Percentiles rank a stretch among this genome's conserved stretches.
Evolutionary conservation across 2,113 vertebrate species (phyloP).

Genomic region (Corydoras maculifer): DNA sequence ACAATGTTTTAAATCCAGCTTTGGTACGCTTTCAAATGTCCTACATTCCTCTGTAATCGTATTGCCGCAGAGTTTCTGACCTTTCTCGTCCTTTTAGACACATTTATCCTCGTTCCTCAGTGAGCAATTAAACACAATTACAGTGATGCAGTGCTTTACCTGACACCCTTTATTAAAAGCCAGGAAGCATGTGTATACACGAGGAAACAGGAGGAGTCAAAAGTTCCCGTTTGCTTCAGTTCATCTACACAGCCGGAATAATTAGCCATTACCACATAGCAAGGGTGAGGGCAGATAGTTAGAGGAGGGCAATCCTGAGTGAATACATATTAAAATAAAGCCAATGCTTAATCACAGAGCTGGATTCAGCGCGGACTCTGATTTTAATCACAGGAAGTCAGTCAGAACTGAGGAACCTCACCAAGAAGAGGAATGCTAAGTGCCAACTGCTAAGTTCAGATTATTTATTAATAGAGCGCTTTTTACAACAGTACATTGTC

Average conservation of each 20-base stretch:
- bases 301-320: constrained; percentile 1
- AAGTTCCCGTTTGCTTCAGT: not conserved
- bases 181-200: not conserved
- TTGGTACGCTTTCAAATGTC: not conserved
- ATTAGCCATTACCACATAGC: not conserved
- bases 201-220: not conserved
- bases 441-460: too few relatives aligned
- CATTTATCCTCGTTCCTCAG: constrained; percentile 8
- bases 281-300: constrained; percentile 4
- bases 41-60: not conserved
- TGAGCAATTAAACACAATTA: constrained; percentile 10
- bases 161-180: too few relatives aligned
- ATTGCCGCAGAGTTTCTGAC: not conserved
- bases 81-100: constrained; percentile 14
- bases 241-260: not conserved
- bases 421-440: too few relatives aligned
- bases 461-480: too few relatives aligned
- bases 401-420: not conserved
- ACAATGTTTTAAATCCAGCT: too few relatives aligned
- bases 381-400: not conserved
- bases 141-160: constrained; percentile 5
- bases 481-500: too few relatives aligned
- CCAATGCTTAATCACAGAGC: not conserved
- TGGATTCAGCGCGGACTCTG: not conserved
- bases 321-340: not conserved